Base-by-base conservation (phyloP, 2,888 invertebrate species). In the Ariolimax columbianus region DNA sequence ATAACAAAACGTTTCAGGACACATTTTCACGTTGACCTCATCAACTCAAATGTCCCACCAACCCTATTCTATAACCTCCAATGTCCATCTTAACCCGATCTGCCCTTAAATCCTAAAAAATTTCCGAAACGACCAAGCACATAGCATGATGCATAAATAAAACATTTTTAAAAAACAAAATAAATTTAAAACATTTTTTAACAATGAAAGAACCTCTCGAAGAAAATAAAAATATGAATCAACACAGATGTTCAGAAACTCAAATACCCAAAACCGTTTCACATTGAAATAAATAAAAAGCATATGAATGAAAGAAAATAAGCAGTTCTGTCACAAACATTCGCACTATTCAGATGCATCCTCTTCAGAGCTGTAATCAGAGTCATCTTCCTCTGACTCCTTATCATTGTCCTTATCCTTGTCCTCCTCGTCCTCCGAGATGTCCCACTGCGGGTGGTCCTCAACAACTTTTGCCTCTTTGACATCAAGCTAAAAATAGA, bases 381-480 rank as follows among this genome's bases (percentile, higher is more conserved):
- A 79, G 33, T 92, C 93, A 51, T 75, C 75, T 30, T 94, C 93
- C n/a, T 91, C 92, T 55, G 93, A 92, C 40, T 95, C 96, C 88
- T 95, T 94, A 17, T 91, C 90, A 59, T 92, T 91, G 38, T 91
- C 90, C 30, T 93, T 90, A 17, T 96, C 96, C 86, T 97, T 97
- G 86, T 97, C 96, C 93, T 98, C 98, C 78, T 98, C 98, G 92
- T 94, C 93, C 36, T 98, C 98, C 89, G 97, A 97, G 92, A 98
- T 97, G 92, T 98, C 98, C 98, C 99, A 99, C 95, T 98, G 98
- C n/a, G 98, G 98, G 95, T 98, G 98, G 92, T 97, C 97, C 88
- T 97, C 97, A 91, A 98, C 96, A 91, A 97, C 97, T 88, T 97
- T 97, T 43, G 98, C 98, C 95, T 98, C 98, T 95, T 98, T 97